phyloP scores from a whole-genome alignment of 1,140 invertebrate genomes.

The Wiebesia pumilae region DNA sequence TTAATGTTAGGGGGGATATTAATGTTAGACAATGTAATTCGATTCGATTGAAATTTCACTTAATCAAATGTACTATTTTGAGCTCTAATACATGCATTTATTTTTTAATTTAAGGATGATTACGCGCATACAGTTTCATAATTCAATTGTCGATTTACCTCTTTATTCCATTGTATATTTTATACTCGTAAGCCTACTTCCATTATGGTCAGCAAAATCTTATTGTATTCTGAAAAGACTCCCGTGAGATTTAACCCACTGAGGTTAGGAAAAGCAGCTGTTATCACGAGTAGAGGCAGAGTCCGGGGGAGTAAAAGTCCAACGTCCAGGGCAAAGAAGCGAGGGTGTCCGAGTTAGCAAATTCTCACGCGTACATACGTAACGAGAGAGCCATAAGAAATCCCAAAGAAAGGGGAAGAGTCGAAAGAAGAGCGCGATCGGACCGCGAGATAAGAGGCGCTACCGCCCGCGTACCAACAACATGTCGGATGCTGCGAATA shows the following conservation, averaged over 20 bases:
- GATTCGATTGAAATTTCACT: too few species aligned
- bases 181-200: too few species aligned
- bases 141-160: too few species aligned
- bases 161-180: too few species aligned
- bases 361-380: slow-evolving; percentile 27
- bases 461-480: slow-evolving; percentile 57
- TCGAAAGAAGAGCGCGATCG: slow-evolving; percentile 58
- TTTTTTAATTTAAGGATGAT: background rate
- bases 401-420: slow-evolving; percentile 51
- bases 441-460: slow-evolving; percentile 61
- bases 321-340: background rate
- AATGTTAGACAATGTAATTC: too few species aligned
- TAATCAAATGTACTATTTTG: too few species aligned
- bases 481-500: background rate
- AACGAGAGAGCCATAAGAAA: slow-evolving; percentile 46
- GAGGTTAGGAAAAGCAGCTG: background rate
- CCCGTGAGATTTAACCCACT: background rate
- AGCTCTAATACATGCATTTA: background rate
- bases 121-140: too few species aligned
- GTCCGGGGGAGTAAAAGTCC: background rate
- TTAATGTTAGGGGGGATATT: too few species aligned
- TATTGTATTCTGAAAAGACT: background rate
- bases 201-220: too few species aligned
- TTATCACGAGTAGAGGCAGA: background rate
- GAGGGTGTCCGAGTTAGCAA: slow-evolving; percentile 24